Evolutionary conservation across 2,797 vertebrate genomes (phyloP).

Genomic region (Lemur catta): DNA sequence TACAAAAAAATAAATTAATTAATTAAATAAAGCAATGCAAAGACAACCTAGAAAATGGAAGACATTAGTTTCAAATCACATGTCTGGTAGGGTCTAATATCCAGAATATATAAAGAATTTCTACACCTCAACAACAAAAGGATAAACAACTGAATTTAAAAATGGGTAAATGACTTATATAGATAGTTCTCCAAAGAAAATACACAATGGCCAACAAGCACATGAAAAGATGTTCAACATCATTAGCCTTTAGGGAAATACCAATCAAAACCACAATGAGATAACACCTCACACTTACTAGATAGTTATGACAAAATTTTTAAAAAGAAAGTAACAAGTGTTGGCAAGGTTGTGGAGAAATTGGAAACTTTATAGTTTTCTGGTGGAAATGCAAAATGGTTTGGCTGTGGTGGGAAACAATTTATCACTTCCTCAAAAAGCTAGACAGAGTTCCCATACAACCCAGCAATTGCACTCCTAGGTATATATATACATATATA

Average conservation of each 20-base stretch:
- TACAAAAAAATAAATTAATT: too few species aligned
- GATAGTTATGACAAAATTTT: background rate
- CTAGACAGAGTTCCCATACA: background rate
- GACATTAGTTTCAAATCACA: background rate
- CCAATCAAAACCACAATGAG: background rate
- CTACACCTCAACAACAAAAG: background rate
- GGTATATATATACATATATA: background rate
- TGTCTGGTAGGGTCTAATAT: slow-evolving; percentile 9
- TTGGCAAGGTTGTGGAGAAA: background rate
- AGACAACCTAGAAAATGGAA: background rate
- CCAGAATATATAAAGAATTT: background rate
- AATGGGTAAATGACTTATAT: background rate
- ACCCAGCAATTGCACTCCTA: background rate
- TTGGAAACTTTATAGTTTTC: background rate
- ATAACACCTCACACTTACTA: background rate
- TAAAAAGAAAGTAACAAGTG: background rate
- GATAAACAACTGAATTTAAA: background rate
- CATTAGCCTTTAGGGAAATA: background rate
- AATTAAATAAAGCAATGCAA: background rate
- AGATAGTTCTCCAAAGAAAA: background rate
- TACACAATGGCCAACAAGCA: background rate
- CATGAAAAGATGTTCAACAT: background rate
- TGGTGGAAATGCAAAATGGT: background rate
- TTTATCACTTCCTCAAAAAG: background rate
- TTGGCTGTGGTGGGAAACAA: background rate